Evolutionary conservation across 2,797 vertebrate genomes (phyloP), one percentile per base, ranked within the genome.

Genomic region (Microchirus variegatus): DNA sequence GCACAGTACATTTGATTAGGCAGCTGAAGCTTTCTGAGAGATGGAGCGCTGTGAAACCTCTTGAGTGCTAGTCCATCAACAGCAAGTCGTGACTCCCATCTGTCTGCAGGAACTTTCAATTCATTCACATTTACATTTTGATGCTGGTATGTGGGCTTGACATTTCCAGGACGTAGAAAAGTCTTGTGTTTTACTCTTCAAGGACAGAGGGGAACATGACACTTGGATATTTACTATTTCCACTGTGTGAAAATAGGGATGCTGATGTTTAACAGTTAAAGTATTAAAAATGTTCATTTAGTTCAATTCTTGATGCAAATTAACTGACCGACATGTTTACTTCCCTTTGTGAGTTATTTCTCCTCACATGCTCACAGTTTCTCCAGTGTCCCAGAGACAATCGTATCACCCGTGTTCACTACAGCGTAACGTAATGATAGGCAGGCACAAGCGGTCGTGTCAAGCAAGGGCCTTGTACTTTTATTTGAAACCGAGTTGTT

Each of bases 81-180:
- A 56, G 49, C 4, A 18, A 71, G 59, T 64, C 57, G 52, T 38
- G 58, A 60, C 63, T 77, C 59, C 69, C 37, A 59, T 67, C 53
- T 53, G 40, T 48, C 53, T 53, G 68, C 53, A 57, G 68, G 74
- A 75, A 83, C 55, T 67, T 78, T 71, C 68, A 66, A 50, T 82
- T 83, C 26, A 78, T 77, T 79, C 76, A 66, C 59, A 76, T 69
- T 71, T 74, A 61, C 67, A 70, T 81, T 85, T 59, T 69, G 54
- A 77, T 58, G 60, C 22, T 43, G 36, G 51, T 70, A 66, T 57
- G 65, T 68, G 49, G 58, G 77, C 56, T 68, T 83, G 82, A 79
- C 77, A 82, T 83, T 85, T 78, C 37, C 48, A 66, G 53, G 60
- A 70, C 44, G 48, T 50, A 67, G 41, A 52, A 73, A 42, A 65